Evolutionary conservation across 35 echinoderm and acorn worm species (phyloP).

Genomic region (Apostichopus parvimensis): DNA sequence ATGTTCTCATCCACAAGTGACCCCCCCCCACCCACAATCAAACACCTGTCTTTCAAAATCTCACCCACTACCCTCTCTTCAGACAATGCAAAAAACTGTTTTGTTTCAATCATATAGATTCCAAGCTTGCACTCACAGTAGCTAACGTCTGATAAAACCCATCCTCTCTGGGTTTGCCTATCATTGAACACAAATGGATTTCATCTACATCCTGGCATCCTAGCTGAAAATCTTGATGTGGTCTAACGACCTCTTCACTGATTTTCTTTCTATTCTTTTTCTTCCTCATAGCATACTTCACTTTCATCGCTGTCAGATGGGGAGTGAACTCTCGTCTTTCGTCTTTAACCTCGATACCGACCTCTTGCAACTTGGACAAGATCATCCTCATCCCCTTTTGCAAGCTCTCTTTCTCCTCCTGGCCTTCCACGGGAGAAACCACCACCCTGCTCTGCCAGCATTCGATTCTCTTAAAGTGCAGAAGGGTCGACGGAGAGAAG

Average conservation of each 20-base stretch:
- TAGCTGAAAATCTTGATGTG: constrained; percentile 58
- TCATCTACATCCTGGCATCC: constrained; percentile 74
- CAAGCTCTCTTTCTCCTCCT: constrained; percentile 45
- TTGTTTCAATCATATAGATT: not conserved
- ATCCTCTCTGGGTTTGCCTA: constrained; percentile 58
- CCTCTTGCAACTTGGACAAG: constrained; percentile 43
- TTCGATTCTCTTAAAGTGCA: constrained; percentile 74
- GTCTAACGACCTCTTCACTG: constrained; percentile 33
- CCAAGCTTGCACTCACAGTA: not conserved
- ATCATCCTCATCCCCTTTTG: constrained; percentile 49
- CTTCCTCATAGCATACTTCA: constrained; percentile 52
- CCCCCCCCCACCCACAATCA: not conserved
- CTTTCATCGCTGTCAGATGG: constrained; percentile 88
- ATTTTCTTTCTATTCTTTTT: constrained; percentile 46
- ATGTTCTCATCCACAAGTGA: not conserved
- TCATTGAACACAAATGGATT: constrained; percentile 86
- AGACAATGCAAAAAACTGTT: too few relatives aligned
- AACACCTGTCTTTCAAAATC: not conserved
- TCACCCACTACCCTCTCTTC: too few relatives aligned
- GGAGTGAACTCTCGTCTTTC: constrained; percentile 62
- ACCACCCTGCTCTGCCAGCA: constrained; percentile 65
- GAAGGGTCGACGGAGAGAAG: constrained; percentile 74
- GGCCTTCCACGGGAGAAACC: constrained; percentile 46
- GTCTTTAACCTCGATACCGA: constrained; percentile 66
- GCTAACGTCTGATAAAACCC: constrained; percentile 80